Conservation (phyloP, 2,888 invertebrate genomes). For the Cancer borealis region DNA sequence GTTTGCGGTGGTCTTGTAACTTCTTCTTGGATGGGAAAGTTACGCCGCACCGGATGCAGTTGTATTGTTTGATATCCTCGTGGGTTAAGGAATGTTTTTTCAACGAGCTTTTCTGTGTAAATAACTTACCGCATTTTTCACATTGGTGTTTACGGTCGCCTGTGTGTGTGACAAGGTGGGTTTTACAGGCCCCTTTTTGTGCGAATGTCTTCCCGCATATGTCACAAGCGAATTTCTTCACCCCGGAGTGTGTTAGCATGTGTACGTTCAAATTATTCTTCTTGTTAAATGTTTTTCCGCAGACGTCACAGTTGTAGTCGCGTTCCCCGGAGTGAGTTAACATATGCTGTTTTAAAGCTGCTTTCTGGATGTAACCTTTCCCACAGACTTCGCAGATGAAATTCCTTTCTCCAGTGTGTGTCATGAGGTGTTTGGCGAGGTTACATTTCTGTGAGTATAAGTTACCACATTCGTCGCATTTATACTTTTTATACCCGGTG, state of each 20-base stretch:
- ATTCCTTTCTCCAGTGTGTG: background rate
- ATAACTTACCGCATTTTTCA: conserved; percentile 90
- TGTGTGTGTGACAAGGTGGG: conserved; percentile 83
- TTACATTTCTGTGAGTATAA: background rate
- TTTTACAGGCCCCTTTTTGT: background rate
- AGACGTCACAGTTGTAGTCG: conserved; percentile 32
- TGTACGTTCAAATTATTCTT: background rate
- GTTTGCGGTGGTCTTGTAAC: background rate
- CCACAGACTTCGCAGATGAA: background rate
- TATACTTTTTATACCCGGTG: background rate
- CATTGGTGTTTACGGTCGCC: conserved; percentile 93
- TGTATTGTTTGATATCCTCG: background rate
- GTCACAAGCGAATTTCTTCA: conserved; percentile 9
- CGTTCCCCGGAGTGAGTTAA: background rate
- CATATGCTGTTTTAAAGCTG: background rate
- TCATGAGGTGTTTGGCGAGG: background rate
- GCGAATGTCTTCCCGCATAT: conserved; percentile 10
- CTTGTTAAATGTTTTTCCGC: conserved; percentile 22
- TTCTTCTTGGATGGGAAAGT: conserved; percentile 7
- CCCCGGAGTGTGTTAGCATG: background rate
- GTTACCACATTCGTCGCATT: conserved; percentile 35
- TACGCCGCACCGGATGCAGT: background rate
- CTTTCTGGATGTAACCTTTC: background rate
- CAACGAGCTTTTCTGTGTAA: conserved; percentile 79
- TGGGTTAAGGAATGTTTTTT: background rate